Percentiles rank a stretch among this genome's conserved stretches.
Evolutionary conservation across 2,113 vertebrate genomes (phyloP).

Genomic region (Ancistrus triradiatus): DNA sequence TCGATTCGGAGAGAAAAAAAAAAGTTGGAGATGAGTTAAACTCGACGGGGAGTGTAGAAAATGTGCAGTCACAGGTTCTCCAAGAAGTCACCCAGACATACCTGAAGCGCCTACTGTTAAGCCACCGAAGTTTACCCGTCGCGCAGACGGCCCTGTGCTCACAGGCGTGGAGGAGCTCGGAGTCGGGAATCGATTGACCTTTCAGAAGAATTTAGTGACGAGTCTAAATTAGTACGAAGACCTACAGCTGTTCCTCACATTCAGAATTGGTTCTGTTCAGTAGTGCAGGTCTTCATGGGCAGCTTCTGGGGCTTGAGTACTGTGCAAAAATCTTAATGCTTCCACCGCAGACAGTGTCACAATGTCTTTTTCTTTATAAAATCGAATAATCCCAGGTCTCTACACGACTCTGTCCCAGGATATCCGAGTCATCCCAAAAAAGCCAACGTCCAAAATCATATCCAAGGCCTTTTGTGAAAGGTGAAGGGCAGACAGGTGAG

Average conservation of each 20-base stretch:
- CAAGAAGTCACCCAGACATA: too few species aligned
- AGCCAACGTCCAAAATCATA: neutral
- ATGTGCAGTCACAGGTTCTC: too few species aligned
- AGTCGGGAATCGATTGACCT: too few species aligned
- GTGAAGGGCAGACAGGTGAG: slow-evolving; percentile 30
- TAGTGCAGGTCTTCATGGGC: neutral
- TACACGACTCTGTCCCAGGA: too few species aligned
- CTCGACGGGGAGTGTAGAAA: too few species aligned
- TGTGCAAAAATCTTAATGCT: neutral
- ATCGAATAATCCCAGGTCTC: too few species aligned
- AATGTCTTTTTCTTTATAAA: neutral
- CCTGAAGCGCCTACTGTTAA: neutral
- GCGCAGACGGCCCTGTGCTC: too few species aligned
- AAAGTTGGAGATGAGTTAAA: too few species aligned
- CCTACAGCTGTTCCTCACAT: too few species aligned
- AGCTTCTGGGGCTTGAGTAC: neutral
- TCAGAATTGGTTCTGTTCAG: neutral
- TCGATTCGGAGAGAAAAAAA: too few species aligned
- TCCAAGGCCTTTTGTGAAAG: neutral
- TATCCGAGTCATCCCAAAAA: too few species aligned
- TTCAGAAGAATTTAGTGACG: neutral
- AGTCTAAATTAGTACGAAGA: neutral
- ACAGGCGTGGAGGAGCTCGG: neutral
- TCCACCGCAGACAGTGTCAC: neutral
- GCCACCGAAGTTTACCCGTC: neutral